These are phyloP conservation scores for Spea hammondii DNA, from an alignment of 2,797 vertebrate genomes.

Conservation along the genomic window DNA sequence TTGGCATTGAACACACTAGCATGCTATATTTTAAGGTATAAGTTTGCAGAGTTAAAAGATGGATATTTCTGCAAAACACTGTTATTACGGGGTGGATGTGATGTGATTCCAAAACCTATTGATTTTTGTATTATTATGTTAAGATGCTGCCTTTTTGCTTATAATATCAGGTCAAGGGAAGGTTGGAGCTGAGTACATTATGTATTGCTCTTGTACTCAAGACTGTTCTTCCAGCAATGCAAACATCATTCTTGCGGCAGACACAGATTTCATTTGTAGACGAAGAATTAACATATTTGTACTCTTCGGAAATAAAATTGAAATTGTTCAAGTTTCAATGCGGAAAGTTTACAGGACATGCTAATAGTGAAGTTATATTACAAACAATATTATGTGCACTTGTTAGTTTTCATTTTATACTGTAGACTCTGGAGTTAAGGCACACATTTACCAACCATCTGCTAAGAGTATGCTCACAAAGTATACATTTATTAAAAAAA, in stretches of 20 bases:
- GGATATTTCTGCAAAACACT: no score
- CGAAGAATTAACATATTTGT: conserved; percentile 18
- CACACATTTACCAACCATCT: no score
- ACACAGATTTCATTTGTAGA: conserved; percentile 23
- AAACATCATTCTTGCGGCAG: conserved; percentile 14
- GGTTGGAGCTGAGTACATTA: not conserved
- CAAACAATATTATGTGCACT: no score
- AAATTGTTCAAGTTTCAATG: conserved; percentile 17
- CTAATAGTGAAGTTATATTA: not conserved
- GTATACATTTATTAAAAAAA: no score
- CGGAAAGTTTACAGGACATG: not conserved
- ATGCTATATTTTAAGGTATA: no score
- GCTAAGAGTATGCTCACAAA: no score
- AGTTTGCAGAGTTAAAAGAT: no score
- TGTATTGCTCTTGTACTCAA: conserved; percentile 20
- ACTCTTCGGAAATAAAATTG: conserved; percentile 24
- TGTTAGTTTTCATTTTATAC: no score
- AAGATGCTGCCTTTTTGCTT: not conserved
- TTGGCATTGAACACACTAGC: no score
- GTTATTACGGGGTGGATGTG: not conserved
- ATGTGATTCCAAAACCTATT: not conserved
- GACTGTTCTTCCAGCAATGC: conserved; percentile 9
- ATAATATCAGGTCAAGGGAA: not conserved
- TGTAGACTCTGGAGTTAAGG: no score
- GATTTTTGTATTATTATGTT: not conserved